Evolutionary conservation across 2,113 vertebrate species (phyloP).

Genomic region (Lutjanus erythropterus): DNA sequence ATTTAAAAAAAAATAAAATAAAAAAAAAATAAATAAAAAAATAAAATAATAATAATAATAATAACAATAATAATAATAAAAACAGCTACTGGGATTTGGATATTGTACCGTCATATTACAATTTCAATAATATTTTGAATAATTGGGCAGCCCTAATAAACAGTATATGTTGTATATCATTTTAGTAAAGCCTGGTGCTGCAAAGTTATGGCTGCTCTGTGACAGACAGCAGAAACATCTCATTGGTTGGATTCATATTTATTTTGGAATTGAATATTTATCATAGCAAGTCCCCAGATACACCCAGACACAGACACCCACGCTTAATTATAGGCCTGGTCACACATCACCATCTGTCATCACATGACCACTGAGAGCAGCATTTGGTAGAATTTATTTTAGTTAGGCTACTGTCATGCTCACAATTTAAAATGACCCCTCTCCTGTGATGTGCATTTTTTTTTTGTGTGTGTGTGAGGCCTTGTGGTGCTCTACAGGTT

Average conservation of each 20-base stretch:
- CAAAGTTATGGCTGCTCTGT: not conserved
- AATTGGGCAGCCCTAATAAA: too few species aligned
- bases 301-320: not conserved
- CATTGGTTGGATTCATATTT: not conserved
- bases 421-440: not conserved
- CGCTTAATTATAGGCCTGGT: conserved; percentile 10
- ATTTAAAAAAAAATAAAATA: too few species aligned
- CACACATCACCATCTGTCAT: not conserved
- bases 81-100: too few species aligned
- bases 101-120: too few species aligned
- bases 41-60: too few species aligned
- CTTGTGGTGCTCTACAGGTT: not conserved
- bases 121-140: too few species aligned
- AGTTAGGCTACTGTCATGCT: not conserved
- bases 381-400: conserved; percentile 6
- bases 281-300: not conserved
- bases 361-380: conserved; percentile 13
- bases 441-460: not conserved
- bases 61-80: too few species aligned
- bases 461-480: not conserved
- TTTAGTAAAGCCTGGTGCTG: not conserved
- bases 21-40: too few species aligned
- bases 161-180: too few species aligned
- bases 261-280: not conserved
- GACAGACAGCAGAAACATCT: not conserved